Evolutionary conservation across 2,797 vertebrate genomes (phyloP).

Genomic region (Octomys mimax): DNA sequence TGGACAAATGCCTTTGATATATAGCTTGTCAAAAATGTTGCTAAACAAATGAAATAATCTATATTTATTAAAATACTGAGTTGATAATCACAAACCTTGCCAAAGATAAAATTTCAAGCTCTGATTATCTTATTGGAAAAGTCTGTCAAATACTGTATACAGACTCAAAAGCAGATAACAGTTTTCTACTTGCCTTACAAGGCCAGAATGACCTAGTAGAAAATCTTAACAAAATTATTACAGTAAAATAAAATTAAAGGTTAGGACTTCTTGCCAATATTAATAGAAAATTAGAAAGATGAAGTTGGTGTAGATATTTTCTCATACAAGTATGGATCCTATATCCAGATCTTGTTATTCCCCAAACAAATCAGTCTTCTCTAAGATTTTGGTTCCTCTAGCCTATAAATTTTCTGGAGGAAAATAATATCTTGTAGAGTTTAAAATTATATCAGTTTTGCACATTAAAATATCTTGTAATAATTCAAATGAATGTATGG

Average conservation of each 20-base stretch:
- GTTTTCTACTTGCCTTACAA: slow-evolving; percentile 33
- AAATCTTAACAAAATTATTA: slow-evolving; percentile 17
- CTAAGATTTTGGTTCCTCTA: neutral
- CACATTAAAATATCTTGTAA: neutral
- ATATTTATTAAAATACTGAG: slow-evolving; percentile 19
- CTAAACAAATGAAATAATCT: neutral
- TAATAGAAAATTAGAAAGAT: neutral
- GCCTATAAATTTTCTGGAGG: neutral
- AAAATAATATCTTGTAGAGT: neutral
- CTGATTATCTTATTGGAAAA: neutral
- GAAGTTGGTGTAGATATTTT: neutral
- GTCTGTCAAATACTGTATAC: neutral
- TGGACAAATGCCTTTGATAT: neutral
- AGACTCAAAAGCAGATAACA: neutral
- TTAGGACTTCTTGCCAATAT: slow-evolving; percentile 16
- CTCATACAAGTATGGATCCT: neutral
- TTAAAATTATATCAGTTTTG: neutral
- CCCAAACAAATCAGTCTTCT: neutral
- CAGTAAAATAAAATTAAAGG: neutral
- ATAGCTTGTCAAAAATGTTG: slow-evolving; percentile 4
- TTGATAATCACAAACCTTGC: neutral
- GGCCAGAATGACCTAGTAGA: neutral
- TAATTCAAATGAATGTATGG: neutral
- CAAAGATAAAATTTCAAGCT: neutral
- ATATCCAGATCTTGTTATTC: neutral